Percentiles rank a stretch among this genome's conserved stretches.
These are phyloP conservation scores for Bettongia penicillata DNA, from an alignment of 2,113 vertebrate genomes.

Conservation along the genomic window DNA sequence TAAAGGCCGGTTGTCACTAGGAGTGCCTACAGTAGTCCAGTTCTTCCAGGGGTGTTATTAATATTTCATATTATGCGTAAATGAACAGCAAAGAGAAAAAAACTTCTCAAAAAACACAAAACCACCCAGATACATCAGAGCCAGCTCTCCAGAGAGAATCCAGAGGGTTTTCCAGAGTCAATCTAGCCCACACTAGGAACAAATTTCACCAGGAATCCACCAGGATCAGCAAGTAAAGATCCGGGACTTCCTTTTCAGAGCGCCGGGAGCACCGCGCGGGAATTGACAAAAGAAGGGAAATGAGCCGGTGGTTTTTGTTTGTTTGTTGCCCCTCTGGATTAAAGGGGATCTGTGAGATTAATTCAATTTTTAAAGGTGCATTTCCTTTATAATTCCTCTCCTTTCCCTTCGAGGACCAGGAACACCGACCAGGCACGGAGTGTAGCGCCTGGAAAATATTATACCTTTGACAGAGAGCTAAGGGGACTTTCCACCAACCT, in stretches of 20 bases:
- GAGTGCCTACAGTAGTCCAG: background rate
- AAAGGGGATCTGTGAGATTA: background rate
- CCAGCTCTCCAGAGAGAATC: background rate
- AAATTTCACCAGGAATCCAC: background rate
- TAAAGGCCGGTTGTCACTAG: background rate
- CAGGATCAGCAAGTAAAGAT: background rate
- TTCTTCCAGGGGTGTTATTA: slow-evolving; percentile 18
- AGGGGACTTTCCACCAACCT: background rate
- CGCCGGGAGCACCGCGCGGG: background rate
- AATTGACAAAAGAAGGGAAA: background rate
- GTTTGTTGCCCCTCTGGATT: slow-evolving; percentile 8
- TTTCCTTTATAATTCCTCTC: slow-evolving; percentile 16
- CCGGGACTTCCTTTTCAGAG: background rate
- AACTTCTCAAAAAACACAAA: background rate
- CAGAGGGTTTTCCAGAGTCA: background rate
- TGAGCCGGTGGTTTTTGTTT: background rate
- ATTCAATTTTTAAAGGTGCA: background rate
- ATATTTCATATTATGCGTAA: slow-evolving; percentile 34
- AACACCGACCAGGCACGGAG: background rate
- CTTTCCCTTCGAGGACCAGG: background rate
- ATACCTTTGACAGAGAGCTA: accelerated
- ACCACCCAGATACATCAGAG: background rate
- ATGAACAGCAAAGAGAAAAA: slow-evolving; percentile 19
- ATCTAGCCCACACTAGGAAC: background rate
- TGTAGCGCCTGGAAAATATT: background rate